A percentile compares a stretch with the other conserved stretches of the same genome.
phyloP scores from a whole-genome alignment of 2,113 vertebrate species.

The Anoplopoma fimbria region DNA sequence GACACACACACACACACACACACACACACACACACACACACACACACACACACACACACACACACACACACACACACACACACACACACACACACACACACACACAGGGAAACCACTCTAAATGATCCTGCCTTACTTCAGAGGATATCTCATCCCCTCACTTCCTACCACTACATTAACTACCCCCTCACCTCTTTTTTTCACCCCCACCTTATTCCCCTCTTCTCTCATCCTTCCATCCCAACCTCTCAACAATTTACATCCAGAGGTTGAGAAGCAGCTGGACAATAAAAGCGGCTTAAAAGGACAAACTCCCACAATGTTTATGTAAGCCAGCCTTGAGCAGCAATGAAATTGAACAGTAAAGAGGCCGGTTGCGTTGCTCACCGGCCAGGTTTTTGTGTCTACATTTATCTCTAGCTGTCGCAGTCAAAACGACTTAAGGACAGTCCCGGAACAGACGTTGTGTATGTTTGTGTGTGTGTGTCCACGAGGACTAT shows the following conservation, averaged over 20 bases:
- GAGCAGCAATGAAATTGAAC: slow-evolving; percentile 72
- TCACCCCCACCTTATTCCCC: slow-evolving; percentile 41
- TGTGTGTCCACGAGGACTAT: slow-evolving; percentile 25
- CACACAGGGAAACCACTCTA: slow-evolving; percentile 24
- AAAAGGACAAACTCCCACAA: slow-evolving; percentile 79
- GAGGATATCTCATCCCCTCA: slow-evolving; percentile 36
- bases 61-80: slow-evolving; percentile 39
- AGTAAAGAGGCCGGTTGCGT: slow-evolving; percentile 72
- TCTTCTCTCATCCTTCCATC: slow-evolving; percentile 53
- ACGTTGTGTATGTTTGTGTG: slow-evolving; percentile 39
- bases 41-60: slow-evolving; percentile 14
- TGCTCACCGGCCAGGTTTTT: slow-evolving; percentile 64
- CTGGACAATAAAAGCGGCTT: slow-evolving; percentile 85
- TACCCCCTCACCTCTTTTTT: slow-evolving; percentile 50
- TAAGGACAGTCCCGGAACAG: slow-evolving; percentile 51
- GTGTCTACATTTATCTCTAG: slow-evolving; percentile 76
- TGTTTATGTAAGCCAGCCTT: slow-evolving; percentile 80
- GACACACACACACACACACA: slow-evolving; percentile 3
- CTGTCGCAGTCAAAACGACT: slow-evolving; percentile 59
- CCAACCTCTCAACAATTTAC: slow-evolving; percentile 69
- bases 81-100: slow-evolving; percentile 7
- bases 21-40: slow-evolving; percentile 9
- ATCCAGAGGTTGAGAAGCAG: slow-evolving; percentile 76
- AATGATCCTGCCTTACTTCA: slow-evolving; percentile 46
- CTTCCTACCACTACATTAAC: slow-evolving; percentile 66